These are phyloP conservation scores for Metaphire vulgaris DNA, from an alignment of 1,140 invertebrate genomes.

Conservation along the genomic window DNA sequence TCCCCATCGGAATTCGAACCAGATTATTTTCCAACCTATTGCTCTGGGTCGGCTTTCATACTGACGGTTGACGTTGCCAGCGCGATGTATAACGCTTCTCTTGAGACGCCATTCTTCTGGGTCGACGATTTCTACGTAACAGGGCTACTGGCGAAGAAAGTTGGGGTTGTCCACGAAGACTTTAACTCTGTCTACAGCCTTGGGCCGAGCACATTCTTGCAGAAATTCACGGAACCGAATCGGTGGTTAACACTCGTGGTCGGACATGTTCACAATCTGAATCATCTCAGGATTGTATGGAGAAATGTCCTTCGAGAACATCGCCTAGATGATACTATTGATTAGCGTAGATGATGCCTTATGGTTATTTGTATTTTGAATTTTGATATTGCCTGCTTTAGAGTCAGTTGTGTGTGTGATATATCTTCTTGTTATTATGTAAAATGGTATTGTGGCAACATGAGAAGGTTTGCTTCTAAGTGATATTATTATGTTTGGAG, in stretches of 20 bases:
- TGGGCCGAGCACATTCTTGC: constrained; percentile 20
- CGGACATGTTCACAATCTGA: constrained; percentile 28
- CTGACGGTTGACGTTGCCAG: constrained; percentile 25
- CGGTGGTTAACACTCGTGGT: constrained; percentile 15
- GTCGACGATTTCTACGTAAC: constrained; percentile 35
- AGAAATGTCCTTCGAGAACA: not conserved
- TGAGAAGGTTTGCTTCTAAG: too few relatives aligned
- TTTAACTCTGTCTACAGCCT: constrained; percentile 21
- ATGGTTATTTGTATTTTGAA: too few relatives aligned
- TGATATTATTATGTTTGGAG: too few relatives aligned
- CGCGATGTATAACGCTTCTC: constrained; percentile 23
- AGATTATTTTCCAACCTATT: constrained; percentile 30
- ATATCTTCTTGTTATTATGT: too few relatives aligned
- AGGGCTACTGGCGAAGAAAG: constrained; percentile 15
- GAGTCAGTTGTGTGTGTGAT: too few relatives aligned
- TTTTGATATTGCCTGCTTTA: too few relatives aligned
- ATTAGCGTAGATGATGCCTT: too few relatives aligned
- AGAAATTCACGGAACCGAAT: constrained; percentile 23
- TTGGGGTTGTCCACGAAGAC: constrained; percentile 34
- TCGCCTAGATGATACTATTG: too few relatives aligned
- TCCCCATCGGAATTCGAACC: not conserved
- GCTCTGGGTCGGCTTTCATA: constrained; percentile 28
- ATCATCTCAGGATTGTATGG: not conserved
- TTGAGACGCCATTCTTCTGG: constrained; percentile 33
- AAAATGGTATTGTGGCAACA: too few relatives aligned